Percentiles rank a stretch among this genome's conserved stretches.
Evolutionary conservation across 2,888 invertebrate species (phyloP).

Genomic region (Tetropium fuscum): DNA sequence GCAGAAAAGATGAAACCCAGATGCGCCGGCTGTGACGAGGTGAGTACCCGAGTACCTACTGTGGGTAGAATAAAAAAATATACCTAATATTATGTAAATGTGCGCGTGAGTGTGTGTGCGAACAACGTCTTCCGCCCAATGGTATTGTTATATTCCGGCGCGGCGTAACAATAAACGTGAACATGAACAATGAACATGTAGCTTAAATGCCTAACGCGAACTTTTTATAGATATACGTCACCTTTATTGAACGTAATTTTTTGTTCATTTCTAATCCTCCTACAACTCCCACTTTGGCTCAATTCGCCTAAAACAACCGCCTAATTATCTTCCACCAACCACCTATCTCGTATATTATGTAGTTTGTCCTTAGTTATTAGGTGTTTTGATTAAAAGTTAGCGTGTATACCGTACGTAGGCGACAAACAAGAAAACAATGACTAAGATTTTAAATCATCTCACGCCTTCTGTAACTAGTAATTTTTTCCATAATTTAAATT

Average conservation of each 20-base stretch:
- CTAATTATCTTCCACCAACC: neutral
- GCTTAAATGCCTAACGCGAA: too few relatives aligned
- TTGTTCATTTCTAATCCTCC: too few relatives aligned
- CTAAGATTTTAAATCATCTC: constrained; percentile 22
- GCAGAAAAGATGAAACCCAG: constrained; percentile 96
- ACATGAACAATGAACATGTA: too few relatives aligned
- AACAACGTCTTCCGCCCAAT: constrained; percentile 10
- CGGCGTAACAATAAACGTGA: too few relatives aligned
- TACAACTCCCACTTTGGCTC: neutral
- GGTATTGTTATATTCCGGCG: too few relatives aligned
- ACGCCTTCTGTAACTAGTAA: constrained; percentile 11
- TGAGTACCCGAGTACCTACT: too few relatives aligned
- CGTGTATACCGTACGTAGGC: constrained; percentile 11
- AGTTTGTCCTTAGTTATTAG: constrained; percentile 8
- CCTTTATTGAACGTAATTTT: too few relatives aligned
- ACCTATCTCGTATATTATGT: too few relatives aligned
- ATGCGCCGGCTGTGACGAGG: constrained; percentile 98
- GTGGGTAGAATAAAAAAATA: too few relatives aligned
- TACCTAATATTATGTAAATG: too few relatives aligned
- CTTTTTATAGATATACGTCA: too few relatives aligned
- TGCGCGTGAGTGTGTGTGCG: too few relatives aligned
- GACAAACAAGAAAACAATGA: constrained; percentile 19
- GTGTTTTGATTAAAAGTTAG: constrained; percentile 3
- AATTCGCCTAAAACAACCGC: constrained; percentile 3
- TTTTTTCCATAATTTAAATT: constrained; percentile 15